phyloP scores from a whole-genome alignment of 2,797 vertebrate species.

The Pseudomugil gertrudae region DNA sequence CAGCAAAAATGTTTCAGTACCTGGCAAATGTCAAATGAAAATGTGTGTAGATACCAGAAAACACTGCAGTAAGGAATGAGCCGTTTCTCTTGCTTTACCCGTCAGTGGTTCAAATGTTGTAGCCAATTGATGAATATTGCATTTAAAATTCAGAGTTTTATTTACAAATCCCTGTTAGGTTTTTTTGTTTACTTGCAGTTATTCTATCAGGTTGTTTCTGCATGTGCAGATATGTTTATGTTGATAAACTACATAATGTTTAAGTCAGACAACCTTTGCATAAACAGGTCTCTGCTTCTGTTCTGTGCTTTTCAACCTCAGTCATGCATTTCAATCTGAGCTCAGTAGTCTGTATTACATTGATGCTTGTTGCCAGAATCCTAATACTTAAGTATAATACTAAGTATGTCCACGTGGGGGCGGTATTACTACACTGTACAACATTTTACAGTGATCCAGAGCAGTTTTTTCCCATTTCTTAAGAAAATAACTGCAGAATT shows the following conservation, averaged over 20 bases:
- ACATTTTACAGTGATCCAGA: neutral
- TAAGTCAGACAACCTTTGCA: neutral
- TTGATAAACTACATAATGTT: neutral
- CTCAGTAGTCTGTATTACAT: neutral
- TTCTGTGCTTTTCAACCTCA: neutral
- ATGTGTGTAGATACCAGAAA: neutral
- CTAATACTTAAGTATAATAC: neutral
- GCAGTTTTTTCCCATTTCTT: too few species aligned
- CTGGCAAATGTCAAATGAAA: neutral
- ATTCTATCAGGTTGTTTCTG: neutral
- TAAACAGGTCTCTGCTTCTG: neutral
- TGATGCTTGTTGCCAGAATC: neutral
- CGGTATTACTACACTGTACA: neutral
- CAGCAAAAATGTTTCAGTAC: neutral
- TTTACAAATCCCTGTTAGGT: neutral
- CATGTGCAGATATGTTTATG: neutral
- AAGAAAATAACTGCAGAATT: neutral
- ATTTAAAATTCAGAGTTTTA: neutral
- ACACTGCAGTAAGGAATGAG: neutral
- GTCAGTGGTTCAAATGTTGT: neutral
- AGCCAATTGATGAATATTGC: neutral
- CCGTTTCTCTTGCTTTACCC: neutral
- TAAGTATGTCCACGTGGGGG: conserved; percentile 2
- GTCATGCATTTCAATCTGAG: neutral
- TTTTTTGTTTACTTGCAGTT: neutral